A percentile compares a stretch with the other conserved stretches of the same genome.
Evolutionary conservation across 2,113 vertebrate genomes (phyloP).

Genomic region (Sialia sialis): DNA sequence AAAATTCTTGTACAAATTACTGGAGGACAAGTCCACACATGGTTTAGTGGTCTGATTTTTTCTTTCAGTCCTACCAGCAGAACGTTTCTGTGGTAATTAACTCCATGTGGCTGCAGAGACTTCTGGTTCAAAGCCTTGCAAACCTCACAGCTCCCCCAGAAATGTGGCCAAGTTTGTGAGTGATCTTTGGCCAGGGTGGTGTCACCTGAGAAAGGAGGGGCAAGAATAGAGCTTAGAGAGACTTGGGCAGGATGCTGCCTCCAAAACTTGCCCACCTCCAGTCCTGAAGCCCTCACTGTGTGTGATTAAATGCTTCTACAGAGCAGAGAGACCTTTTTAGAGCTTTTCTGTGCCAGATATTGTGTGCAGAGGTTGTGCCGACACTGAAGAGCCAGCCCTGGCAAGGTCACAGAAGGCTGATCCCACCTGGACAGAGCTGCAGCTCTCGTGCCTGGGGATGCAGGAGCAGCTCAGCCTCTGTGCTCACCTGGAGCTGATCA

Average conservation of each 20-base stretch:
- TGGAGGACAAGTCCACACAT: background rate
- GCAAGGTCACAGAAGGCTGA: background rate
- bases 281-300: background rate
- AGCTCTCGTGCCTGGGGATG: background rate
- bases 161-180: background rate
- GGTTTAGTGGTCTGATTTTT: background rate
- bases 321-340: background rate
- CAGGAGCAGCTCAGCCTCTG: background rate
- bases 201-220: fast-evolving
- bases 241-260: background rate
- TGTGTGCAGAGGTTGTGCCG: no score
- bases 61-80: background rate
- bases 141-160: background rate
- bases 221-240: background rate
- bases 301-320: background rate
- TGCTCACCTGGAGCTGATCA: background rate
- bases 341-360: background rate
- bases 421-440: background rate
- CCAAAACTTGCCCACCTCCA: background rate
- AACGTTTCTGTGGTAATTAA: background rate
- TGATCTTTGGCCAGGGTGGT: background rate
- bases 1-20: background rate
- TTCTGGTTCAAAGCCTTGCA: background rate
- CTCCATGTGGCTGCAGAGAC: background rate
- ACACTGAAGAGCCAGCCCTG: no score